phyloP scores from a whole-genome alignment of 2,888 invertebrate genomes.

The Epirrita christyi region DNA sequence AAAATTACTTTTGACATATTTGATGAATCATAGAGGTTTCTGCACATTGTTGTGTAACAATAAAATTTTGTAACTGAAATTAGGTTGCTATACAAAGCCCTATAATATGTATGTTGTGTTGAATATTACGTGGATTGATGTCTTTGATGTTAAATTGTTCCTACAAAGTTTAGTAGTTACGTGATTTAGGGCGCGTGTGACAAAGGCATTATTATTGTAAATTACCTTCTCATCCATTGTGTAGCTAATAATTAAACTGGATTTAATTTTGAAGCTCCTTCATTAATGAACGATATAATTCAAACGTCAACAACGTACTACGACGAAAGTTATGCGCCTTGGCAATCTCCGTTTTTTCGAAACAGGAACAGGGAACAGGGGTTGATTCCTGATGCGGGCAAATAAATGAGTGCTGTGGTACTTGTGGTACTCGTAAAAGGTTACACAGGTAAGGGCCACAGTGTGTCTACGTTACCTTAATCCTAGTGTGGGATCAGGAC shows the following conservation, averaged over 20 bases:
- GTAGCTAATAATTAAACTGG: neutral
- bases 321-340: no score
- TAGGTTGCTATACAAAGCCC: constrained; percentile 5
- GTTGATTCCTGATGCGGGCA: no score
- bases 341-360: no score
- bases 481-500: no score
- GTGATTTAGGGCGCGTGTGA: constrained; percentile 7
- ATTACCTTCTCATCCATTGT: constrained; percentile 5
- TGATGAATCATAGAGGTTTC: constrained; percentile 14
- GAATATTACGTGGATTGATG: constrained; percentile 19
- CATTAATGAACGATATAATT: no score
- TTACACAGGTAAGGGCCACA: no score
- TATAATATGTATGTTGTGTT: neutral
- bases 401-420: no score
- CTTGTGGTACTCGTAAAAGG: no score
- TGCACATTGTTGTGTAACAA: constrained; percentile 17
- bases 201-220: constrained; percentile 13
- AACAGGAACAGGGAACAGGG: no score
- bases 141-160: constrained; percentile 23
- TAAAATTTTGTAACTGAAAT: constrained; percentile 22
- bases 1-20: constrained; percentile 25
- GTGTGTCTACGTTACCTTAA: no score
- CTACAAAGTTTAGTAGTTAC: constrained; percentile 17
- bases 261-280: neutral
- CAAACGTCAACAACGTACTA: no score